Base-by-base conservation (phyloP, 2,113 vertebrate genomes). In the Ammodramus savannarum region DNA sequence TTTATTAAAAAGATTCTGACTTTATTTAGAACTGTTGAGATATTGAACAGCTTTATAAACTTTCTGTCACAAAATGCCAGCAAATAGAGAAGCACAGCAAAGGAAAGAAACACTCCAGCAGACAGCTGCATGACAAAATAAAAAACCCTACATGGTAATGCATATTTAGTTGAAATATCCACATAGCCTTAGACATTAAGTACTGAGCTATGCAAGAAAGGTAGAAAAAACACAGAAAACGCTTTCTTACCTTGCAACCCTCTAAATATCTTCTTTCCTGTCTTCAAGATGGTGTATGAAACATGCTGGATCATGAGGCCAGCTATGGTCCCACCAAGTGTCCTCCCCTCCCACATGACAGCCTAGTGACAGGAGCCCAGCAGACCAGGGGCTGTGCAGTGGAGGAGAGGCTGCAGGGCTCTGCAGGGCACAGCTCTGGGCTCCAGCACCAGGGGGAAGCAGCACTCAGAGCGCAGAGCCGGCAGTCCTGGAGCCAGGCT, bases 301-400 rank as follows among this genome's bases (percentile, higher is more conserved):
- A 81, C 3, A 6, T 8, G 17, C 46, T 38, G 19, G 58, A 36
- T n/a, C 18, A 17, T 0, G 39, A 65, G 41, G 65, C 18, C 43
- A 63, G 26, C n/a, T 3, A 48, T 0, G 11, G 68, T n/a, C 72
- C 39, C 58, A 31, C 9, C 21, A 34, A 38, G 32, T 1, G 17
- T 46, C 39, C 32, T 38, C 29, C 38, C 67, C 25, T 36, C 8
- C 36, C 43, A 1, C 0, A 1, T 1, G 27, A 32, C n/a, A 7
- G 0, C 5, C 3, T 1, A 4, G 43, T 32, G 31, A 10, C 0
- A 61, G n/a, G 0, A 21, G 59, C 27, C 9, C 52, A 29, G 14
- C 0, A 48, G 29, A 9, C 1, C 13, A 23, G 10, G 58, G 72
- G 36, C 63, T 34, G 21, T 22, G 54, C 63, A 17, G 17, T 1